Evolutionary conservation across 2,113 vertebrate species (phyloP).

Genomic region (Amblyopsis rosae): DNA sequence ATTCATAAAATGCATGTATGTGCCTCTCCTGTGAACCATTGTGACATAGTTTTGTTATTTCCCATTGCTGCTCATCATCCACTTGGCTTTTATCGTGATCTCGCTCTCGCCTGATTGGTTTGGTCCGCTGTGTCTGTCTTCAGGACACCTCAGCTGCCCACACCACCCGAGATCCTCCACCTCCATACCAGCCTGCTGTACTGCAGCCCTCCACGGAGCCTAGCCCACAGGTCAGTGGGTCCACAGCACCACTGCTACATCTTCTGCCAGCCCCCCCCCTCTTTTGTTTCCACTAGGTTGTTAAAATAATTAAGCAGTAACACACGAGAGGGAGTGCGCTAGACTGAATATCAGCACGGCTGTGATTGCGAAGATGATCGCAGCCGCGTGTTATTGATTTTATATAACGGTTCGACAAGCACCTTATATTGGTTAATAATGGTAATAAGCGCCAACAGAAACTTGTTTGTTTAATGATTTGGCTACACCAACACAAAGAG

Average conservation of each 20-base stretch:
- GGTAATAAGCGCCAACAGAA: too few relatives aligned
- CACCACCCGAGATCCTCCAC: slow-evolving; percentile 75
- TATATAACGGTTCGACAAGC: neutral
- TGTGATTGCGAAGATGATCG: too few relatives aligned
- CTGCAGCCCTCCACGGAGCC: slow-evolving; percentile 91
- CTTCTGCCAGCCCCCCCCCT: neutral
- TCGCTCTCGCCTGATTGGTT: neutral
- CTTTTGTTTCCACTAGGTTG: too few relatives aligned
- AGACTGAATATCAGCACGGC: too few relatives aligned
- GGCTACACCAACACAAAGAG: too few relatives aligned
- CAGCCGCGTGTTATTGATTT: neutral
- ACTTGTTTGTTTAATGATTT: too few relatives aligned
- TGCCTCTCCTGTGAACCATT: neutral
- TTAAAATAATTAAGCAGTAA: neutral
- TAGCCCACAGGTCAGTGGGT: slow-evolving; percentile 82
- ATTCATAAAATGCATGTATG: neutral
- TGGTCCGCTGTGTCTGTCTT: neutral
- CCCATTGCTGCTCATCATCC: neutral
- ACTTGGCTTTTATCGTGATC: neutral
- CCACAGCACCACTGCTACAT: neutral
- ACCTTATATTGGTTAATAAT: too few relatives aligned
- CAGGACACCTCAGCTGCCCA: slow-evolving; percentile 75
- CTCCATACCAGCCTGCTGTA: slow-evolving; percentile 86
- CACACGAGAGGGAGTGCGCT: too few relatives aligned
- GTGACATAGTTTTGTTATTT: neutral